Conservation (phyloP, 2,888 invertebrate genomes). For the Papilio gigon region DNA sequence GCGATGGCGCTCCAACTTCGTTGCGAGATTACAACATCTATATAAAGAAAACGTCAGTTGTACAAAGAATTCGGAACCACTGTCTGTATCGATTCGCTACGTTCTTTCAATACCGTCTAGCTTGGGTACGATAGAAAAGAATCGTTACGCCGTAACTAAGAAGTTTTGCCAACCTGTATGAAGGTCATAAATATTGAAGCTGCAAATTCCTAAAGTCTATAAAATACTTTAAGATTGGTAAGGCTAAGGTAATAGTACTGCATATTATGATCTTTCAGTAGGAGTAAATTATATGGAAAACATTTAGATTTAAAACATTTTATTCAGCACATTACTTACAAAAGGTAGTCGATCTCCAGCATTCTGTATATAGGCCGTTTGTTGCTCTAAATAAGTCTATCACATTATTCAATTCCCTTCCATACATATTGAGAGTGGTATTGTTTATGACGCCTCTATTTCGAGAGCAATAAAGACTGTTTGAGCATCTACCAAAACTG, state of each 20-base stretch:
- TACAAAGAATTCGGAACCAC: constrained; percentile 35
- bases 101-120: neutral
- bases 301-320: constrained; percentile 29
- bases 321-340: constrained; percentile 26
- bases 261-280: neutral
- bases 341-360: constrained; percentile 7
- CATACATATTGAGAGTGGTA: constrained; percentile 23
- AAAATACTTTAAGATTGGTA: neutral
- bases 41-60: constrained; percentile 37
- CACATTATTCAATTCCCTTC: constrained; percentile 33
- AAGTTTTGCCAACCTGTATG: neutral
- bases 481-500: neutral
- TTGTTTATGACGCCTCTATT: constrained; percentile 24
- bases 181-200: neutral
- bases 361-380: constrained; percentile 52
- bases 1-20: constrained; percentile 19
- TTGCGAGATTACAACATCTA: constrained; percentile 29
- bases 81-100: constrained; percentile 30
- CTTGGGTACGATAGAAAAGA: constrained; percentile 1
- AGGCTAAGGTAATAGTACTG: neutral
- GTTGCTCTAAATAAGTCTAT: constrained; percentile 52
- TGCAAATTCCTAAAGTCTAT: neutral
- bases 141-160: neutral
- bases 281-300: neutral
- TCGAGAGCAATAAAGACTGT: constrained; percentile 18